phyloP scores from a whole-genome alignment of 1,140 invertebrate species.

The Scaptomyza graminum region DNA sequence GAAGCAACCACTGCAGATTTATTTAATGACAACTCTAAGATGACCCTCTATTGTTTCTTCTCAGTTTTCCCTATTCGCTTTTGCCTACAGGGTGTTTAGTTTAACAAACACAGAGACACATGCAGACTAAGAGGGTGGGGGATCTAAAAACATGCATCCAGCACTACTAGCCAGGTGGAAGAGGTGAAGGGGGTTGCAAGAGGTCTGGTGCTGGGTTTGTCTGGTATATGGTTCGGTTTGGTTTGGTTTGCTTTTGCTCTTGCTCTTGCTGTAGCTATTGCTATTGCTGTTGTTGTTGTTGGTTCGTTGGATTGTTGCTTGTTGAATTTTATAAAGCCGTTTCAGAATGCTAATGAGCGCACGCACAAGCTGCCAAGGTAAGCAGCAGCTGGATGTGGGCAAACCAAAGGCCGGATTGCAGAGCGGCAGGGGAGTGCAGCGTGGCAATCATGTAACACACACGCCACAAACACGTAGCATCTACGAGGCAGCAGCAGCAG shows the following conservation, averaged over 20 bases:
- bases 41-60: not conserved
- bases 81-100: constrained; percentile 24
- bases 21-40: not conserved
- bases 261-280: constrained; percentile 5
- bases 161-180: constrained; percentile 3
- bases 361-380: constrained; percentile 78
- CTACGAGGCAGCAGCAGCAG: constrained; percentile 19
- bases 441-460: constrained; percentile 78
- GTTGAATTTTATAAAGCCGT: constrained; percentile 81
- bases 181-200: constrained; percentile 4
- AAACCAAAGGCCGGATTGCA: not conserved
- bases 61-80: not conserved
- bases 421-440: constrained; percentile 1
- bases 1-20: not conserved
- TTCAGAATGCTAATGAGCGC: constrained; percentile 81
- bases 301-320: constrained; percentile 56
- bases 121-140: constrained; percentile 39
- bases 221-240: constrained; percentile 23
- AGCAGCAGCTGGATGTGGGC: constrained; percentile 31
- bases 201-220: not conserved
- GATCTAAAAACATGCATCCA: constrained; percentile 39
- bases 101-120: constrained; percentile 57
- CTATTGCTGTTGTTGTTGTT: constrained; percentile 8
- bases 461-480: constrained; percentile 72
- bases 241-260: constrained; percentile 31